Base-by-base conservation (phyloP, 2,797 vertebrate species). In the Xerus rutilus region DNA sequence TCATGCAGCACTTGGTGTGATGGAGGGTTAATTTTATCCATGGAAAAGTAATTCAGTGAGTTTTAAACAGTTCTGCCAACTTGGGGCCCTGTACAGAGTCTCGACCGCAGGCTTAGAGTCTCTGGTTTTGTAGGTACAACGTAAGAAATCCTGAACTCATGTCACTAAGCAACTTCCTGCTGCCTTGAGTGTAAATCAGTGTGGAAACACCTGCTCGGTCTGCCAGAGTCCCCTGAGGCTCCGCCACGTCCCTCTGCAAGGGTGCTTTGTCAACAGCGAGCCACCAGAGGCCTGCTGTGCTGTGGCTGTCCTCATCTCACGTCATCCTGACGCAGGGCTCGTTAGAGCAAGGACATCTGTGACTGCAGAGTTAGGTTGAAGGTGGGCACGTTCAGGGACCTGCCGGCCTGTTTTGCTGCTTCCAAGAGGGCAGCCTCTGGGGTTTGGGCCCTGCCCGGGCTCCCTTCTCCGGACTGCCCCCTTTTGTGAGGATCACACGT, bases 91-190 rank as follows among this genome's bases (percentile, higher is more conserved):
- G 83, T 28, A 43, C 1, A 54, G 59, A 76, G 30, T 30, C 70
- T 74, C 0, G 15, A 0, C 54, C 30, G 28, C 1, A 18, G 57
- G 59, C 39, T 52, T 18, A 1, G 6, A 11, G 35, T 18, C 54
- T 86, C 49, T 89, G 43, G 28, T 57, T 23, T 4, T 20, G n/a
- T 11, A 45, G 47, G 21, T 21, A 30, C 2, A 43, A 47, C 12
- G 0, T 82, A 54, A 35, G 69, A 67, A 94, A 73, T 49, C 69
- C 79, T 57, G 17, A 78, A 73, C 32, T 47, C 49, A 2, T 74
- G 18, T 23, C 35, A 5, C 15, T 54, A 43, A 35, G 12, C 59
- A 77, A 43, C 70, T 89, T 79, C 57, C 32, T 21, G 21, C 59
- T 43, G 62, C 25, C 23, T 89, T 81, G 3, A 78, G 54, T 49